Evolutionary conservation across 2,797 vertebrate species (phyloP), one percentile per base, ranked within the genome.

Genomic region (Premnoplex brunnescens): DNA sequence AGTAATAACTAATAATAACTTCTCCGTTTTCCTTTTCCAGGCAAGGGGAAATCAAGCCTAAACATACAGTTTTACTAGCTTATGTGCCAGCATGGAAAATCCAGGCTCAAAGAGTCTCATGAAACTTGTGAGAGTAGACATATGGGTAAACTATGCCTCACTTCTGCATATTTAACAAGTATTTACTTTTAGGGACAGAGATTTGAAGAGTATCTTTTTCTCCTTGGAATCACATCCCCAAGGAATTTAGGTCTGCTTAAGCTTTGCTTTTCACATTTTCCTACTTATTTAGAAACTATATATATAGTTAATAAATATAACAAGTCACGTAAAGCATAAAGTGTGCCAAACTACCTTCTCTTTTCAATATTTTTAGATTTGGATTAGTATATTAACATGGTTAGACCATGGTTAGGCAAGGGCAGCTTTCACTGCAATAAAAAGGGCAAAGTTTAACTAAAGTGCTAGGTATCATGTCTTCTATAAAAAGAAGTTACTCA

Each of bases 271-370:
- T 52, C 88, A 73, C 55, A 71, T 94, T 93, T 95, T 95, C 75
- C 59, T 88, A 69, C 74, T 66, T 66, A 90, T 79, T 95, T 94
- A 84, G 91, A 75, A 96, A 66, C 69, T 39, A 85, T 62, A 93
- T 95, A 93, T 92, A 85, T 34, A 92, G 75, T 63, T 91, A 89
- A 93, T 91, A 96, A 94, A 93, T 49, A 93, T n/a, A 79, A 76
- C n/a, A 86, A 95, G 85, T 85, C 90, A 90, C 2, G 10, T 67
- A 90, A 88, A 91, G 51, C 51, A 20, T 24, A 62, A 82, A 44
- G n/a, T 63, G 51, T 79, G 66, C 80, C 80, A 88, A 93, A 55
- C 51, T 76, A 88, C 55, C 55, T 84, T 89, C 82, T 77, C 54
- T 80, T 78, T 60, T 41, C 71, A 71, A 2, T 95, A 95, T 95